Percentiles rank a stretch among this genome's conserved stretches.
These are phyloP conservation scores for Xyrichtys novacula DNA, from an alignment of 2,797 vertebrate species.

Conservation along the genomic window DNA sequence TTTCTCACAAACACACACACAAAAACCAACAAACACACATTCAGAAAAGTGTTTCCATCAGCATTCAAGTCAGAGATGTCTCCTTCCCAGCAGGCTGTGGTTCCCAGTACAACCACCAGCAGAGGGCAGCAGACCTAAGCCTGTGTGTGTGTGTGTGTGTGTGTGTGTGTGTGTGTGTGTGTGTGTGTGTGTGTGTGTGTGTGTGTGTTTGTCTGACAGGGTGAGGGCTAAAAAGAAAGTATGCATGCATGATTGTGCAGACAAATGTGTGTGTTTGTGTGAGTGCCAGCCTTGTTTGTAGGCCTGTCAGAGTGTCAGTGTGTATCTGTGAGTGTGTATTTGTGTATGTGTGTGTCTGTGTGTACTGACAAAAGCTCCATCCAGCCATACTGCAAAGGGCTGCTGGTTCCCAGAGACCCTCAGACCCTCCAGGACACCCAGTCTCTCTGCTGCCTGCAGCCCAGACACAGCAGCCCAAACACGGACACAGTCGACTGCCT, in stretches of 20 bases:
- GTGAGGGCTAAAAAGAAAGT: constrained; percentile 42
- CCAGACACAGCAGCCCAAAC: constrained; percentile 53
- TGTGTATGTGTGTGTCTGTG: constrained; percentile 39
- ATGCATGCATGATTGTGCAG: constrained; percentile 57
- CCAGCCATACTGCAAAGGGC: constrained; percentile 77
- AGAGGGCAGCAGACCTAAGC: constrained; percentile 50
- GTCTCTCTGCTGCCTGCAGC: constrained; percentile 49
- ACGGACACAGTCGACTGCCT: constrained; percentile 13
- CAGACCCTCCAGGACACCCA: constrained; percentile 66
- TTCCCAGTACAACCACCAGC: constrained; percentile 22
- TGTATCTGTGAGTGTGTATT: constrained; percentile 27
- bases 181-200: neutral
- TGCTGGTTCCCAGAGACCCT: constrained; percentile 76
- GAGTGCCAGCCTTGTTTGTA: constrained; percentile 63
- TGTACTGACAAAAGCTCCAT: constrained; percentile 75
- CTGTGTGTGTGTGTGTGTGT: constrained; percentile 3
- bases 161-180: constrained; percentile 2
- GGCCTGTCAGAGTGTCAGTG: constrained; percentile 16
- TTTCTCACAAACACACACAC: constrained; percentile 17
- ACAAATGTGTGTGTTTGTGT: constrained; percentile 64
- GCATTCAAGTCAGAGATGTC: constrained; percentile 22
- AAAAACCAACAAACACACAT: neutral
- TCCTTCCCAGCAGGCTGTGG: constrained; percentile 1
- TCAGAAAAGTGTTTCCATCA: constrained; percentile 11
- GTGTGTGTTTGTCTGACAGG: constrained; percentile 1